phyloP scores from a whole-genome alignment of 2,113 vertebrate genomes.

The Podarcis muralis region DNA sequence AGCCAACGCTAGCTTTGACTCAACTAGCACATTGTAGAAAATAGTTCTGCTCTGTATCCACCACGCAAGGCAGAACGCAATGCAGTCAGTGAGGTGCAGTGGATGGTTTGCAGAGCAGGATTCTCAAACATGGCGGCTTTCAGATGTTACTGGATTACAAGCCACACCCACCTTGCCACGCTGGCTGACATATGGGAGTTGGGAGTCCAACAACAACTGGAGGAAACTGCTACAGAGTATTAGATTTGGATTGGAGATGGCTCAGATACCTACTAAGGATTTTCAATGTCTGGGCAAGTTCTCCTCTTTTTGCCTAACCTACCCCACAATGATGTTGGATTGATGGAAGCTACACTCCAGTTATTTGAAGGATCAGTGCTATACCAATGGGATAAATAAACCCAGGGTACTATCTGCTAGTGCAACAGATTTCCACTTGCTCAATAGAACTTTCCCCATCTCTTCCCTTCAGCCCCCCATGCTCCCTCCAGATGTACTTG shows the following conservation, averaged over 20 bases:
- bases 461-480: too few species aligned
- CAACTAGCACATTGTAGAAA: slow-evolving; percentile 48
- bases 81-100: neutral
- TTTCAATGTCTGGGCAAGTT: neutral
- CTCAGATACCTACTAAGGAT: neutral
- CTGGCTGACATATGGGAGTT: too few species aligned
- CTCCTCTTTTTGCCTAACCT: too few species aligned
- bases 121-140: neutral
- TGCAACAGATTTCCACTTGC: too few species aligned
- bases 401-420: too few species aligned
- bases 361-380: neutral
- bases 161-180: neutral
- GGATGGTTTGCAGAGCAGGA: neutral
- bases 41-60: slow-evolving; percentile 61
- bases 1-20: slow-evolving; percentile 62
- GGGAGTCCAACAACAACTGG: too few species aligned
- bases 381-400: neutral
- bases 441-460: too few species aligned
- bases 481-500: too few species aligned
- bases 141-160: neutral
- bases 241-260: neutral
- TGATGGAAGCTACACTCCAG: neutral
- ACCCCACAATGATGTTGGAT: neutral
- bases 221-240: neutral
- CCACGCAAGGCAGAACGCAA: slow-evolving; percentile 43